Evolutionary conservation across 2,797 vertebrate species (phyloP), one percentile per base, ranked within the genome.

Genomic region (Lagodon rhomboides): DNA sequence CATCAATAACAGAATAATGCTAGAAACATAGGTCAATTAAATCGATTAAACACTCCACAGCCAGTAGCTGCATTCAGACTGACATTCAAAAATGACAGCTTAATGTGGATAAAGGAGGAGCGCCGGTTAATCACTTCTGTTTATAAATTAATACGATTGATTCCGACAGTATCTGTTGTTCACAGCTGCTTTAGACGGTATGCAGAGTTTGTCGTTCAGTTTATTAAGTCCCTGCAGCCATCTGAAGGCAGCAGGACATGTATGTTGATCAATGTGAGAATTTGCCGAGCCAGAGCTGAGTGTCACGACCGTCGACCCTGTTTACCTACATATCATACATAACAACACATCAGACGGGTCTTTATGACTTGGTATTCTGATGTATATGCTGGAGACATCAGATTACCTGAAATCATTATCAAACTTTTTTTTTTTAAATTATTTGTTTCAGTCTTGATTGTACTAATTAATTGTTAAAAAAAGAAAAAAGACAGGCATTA

Each of bases 291-390:
- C 47, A 43, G 17, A 66, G 72, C 20, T 12, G 20, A 51, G 53
- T 51, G 43, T 34, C 53, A 53, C 59, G 23, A 27, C 61, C n/a
- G 22, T 61, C 38, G 34, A 5, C 61, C 1, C 3, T 54, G 23
- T 67, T 61, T 16, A 73, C 38, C 62, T 53, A 60, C 54, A 66
- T 72, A 61, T 46, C 60, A 61, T 67, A 47, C 47, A 60, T 66
- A 23, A 55, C 58, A 59, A 30, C 30, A 53, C 11, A 63, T 27
- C 12, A 22, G 23, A 53, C 6, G 0, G 15, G 3, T 38, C 5
- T 1, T 41, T 9, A 20, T 20, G 23, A 59, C 34, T 25, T 11
- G 3, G 12, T 68, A 20, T 20, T 68, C 22, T 18, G 30, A 8
- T 67, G 16, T 54, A 23, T 34, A 34, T 1, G 23, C 2, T 1